Conservation (phyloP, 2,888 invertebrate genomes). For the Boloria selene region DNA sequence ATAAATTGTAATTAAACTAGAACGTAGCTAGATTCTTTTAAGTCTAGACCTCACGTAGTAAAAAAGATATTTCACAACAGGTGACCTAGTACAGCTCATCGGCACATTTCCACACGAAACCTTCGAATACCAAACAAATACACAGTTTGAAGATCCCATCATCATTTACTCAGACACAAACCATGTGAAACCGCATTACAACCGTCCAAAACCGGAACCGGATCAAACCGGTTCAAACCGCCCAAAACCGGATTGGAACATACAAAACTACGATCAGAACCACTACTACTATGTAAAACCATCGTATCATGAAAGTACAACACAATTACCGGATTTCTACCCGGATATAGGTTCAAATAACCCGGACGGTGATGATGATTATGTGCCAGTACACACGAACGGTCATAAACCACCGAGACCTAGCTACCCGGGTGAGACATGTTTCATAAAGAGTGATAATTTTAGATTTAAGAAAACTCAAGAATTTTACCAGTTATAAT, state of each 20-base stretch:
- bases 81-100: conserved; percentile 78
- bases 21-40: background rate
- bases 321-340: conserved; percentile 61
- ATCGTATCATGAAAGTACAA: conserved; percentile 73
- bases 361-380: conserved; percentile 70
- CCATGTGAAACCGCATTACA: conserved; percentile 62
- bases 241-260: conserved; percentile 60
- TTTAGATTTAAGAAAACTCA: conserved; percentile 42
- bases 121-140: conserved; percentile 70
- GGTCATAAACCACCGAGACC: conserved; percentile 65
- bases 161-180: conserved; percentile 74
- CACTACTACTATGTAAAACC: conserved; percentile 76
- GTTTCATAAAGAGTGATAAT: conserved; percentile 34
- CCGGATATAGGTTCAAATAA: conserved; percentile 50
- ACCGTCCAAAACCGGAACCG: conserved; percentile 51
- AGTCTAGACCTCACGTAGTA: conserved; percentile 5
- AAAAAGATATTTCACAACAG: conserved; percentile 57
- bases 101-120: conserved; percentile 77
- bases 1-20: conserved; percentile 1
- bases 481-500: conserved; percentile 12
- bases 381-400: conserved; percentile 68
- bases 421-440: conserved; percentile 75
- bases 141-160: conserved; percentile 75
- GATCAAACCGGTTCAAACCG: conserved; percentile 49
- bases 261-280: conserved; percentile 54